Conservation (phyloP, 2,797 vertebrate species). For the Sarcoramphus papa region DNA sequence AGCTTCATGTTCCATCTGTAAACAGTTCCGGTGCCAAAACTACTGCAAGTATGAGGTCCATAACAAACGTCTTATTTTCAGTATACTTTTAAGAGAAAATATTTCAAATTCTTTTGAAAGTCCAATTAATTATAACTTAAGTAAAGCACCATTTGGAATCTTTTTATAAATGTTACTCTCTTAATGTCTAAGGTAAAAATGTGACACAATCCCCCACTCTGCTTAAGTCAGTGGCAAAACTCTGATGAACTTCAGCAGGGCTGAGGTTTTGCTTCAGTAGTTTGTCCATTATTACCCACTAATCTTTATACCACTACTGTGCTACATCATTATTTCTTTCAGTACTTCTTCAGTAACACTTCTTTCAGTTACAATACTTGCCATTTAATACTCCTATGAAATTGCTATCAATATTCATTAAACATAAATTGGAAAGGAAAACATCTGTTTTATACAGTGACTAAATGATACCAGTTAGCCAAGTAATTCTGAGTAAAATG, state of each 20-base stretch:
- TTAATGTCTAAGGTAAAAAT: neutral
- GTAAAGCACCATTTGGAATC: rapidly evolving
- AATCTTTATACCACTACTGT: neutral
- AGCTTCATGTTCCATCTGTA: neutral
- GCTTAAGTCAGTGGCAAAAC: neutral
- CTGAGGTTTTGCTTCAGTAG: neutral
- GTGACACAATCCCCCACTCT: rapidly evolving
- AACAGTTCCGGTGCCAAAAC: neutral
- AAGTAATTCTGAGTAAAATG: neutral
- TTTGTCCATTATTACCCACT: neutral
- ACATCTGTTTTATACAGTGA: neutral
- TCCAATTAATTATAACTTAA: neutral
- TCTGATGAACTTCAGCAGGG: neutral
- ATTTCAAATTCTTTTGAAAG: neutral
- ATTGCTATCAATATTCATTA: neutral
- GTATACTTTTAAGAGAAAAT: neutral
- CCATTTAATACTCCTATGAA: neutral
- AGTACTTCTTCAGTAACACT: neutral
- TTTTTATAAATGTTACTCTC: neutral
- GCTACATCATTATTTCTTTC: neutral
- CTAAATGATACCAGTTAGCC: neutral
- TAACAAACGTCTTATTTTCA: neutral
- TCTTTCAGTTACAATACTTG: neutral
- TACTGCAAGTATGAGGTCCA: neutral
- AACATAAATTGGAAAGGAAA: neutral